These are phyloP conservation scores for Protomyctophum bolini DNA, from an alignment of 2,113 vertebrate species.

Conservation along the genomic window DNA sequence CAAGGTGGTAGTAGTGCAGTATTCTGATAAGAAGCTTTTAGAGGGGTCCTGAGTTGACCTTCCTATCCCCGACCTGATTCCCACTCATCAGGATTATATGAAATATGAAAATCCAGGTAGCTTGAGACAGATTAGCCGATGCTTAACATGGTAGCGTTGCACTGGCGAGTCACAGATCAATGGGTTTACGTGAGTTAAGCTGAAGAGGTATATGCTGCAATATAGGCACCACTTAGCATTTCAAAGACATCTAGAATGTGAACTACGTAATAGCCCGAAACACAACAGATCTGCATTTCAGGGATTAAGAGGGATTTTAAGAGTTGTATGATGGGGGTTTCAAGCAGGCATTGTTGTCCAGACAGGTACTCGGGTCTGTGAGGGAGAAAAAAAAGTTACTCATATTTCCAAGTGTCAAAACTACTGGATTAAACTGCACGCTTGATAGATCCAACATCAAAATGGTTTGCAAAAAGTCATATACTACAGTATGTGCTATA, in stretches of 20 bases:
- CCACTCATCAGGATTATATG: conserved; percentile 70
- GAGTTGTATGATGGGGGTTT: conserved; percentile 63
- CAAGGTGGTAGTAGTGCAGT: conserved; percentile 58
- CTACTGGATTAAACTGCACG: conserved; percentile 51
- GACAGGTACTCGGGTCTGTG: conserved; percentile 63
- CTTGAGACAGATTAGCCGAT: conserved; percentile 73
- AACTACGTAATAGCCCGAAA: conserved; percentile 56
- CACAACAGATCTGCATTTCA: conserved; percentile 61
- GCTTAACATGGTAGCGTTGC: conserved; percentile 70
- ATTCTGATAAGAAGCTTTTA: conserved; percentile 74
- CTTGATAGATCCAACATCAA: conserved; percentile 22
- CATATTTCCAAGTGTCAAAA: conserved; percentile 48
- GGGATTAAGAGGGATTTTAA: conserved; percentile 72
- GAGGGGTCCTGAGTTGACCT: conserved; percentile 70
- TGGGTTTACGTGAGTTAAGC: conserved; percentile 71
- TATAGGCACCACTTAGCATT: conserved; percentile 50
- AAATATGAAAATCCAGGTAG: conserved; percentile 79
- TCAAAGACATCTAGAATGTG: conserved; percentile 59
- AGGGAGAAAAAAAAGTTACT: conserved; percentile 32
- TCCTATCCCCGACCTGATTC: conserved; percentile 16
- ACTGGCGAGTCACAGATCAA: conserved; percentile 69
- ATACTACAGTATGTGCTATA: conserved; percentile 1
- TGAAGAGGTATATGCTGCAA: conserved; percentile 64
- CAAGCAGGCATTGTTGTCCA: conserved; percentile 70
- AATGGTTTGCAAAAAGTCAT: background rate